Evolutionary conservation across 2,797 vertebrate species (phyloP).

Genomic region (Diplodus puntazzo): DNA sequence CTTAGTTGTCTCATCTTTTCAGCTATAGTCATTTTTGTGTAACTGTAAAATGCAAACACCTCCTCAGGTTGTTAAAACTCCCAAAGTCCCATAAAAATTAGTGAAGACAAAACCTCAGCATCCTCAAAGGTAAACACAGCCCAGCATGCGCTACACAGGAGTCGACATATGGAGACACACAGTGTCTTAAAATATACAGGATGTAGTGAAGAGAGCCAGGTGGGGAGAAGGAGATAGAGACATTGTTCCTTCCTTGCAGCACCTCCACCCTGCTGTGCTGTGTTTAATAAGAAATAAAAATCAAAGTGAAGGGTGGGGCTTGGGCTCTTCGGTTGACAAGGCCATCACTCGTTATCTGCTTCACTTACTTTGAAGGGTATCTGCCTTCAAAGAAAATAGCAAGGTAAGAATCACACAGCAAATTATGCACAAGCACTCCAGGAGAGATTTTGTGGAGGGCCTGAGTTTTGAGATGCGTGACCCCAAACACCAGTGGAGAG

Average conservation of each 20-base stretch:
- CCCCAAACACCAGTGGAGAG: background rate
- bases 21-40: background rate
- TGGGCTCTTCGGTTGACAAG: constrained; percentile 34
- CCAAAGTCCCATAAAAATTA: background rate
- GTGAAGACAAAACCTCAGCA: background rate
- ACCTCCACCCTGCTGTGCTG: constrained; percentile 27
- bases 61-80: background rate
- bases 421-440: constrained; percentile 43
- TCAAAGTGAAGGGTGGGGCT: constrained; percentile 32
- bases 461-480: constrained; percentile 13
- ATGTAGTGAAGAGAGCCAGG: background rate
- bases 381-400: constrained; percentile 53
- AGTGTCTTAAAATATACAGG: background rate
- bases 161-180: constrained; percentile 5
- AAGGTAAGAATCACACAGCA: constrained; percentile 23
- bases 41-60: too few relatives aligned
- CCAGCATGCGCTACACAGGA: background rate
- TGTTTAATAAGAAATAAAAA: constrained; percentile 48
- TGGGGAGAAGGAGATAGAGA: constrained; percentile 12
- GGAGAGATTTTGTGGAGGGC: constrained; percentile 29
- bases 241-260: constrained; percentile 26
- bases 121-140: background rate
- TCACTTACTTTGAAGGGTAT: constrained; percentile 51
- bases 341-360: constrained; percentile 61
- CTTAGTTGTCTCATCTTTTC: too few relatives aligned